Evolutionary conservation across 2,888 invertebrate genomes (phyloP).

Genomic region (Habrosyne pyritoides): DNA sequence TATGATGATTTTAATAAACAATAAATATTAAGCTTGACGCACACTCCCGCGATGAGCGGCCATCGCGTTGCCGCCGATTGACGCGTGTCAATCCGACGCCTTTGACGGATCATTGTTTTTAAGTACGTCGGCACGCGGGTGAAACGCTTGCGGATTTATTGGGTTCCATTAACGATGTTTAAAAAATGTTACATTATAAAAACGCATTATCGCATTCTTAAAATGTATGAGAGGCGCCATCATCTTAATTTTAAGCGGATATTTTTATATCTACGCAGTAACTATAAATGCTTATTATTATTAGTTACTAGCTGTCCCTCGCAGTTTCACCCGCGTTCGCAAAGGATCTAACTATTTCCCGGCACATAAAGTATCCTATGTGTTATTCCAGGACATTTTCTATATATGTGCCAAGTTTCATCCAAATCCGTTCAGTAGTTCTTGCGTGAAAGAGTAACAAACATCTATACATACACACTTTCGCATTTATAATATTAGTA

Average conservation of each 20-base stretch:
- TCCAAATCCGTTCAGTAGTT: no score
- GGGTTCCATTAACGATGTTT: slow-evolving; percentile 6
- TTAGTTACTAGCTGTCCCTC: no score
- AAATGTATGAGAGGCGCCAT: background rate
- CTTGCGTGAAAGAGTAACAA: no score
- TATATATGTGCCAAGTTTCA: no score
- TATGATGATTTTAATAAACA: slow-evolving; percentile 4
- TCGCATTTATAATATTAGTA: no score
- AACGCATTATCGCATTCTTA: background rate
- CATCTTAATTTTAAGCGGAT: background rate
- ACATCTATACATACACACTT: no score
- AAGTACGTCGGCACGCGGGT: slow-evolving; percentile 17
- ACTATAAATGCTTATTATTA: no score
- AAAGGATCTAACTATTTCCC: no score
- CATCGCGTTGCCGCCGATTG: slow-evolving; percentile 30
- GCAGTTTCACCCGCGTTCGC: no score
- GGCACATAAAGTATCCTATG: no score
- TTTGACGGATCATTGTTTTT: slow-evolving; percentile 49
- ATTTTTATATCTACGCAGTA: no score
- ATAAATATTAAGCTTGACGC: slow-evolving; percentile 3
- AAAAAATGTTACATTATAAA: slow-evolving; percentile 14
- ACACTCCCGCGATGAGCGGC: slow-evolving; percentile 15
- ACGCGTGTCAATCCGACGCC: slow-evolving; percentile 35
- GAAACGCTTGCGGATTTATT: slow-evolving; percentile 16
- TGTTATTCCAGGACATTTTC: no score